phyloP scores from a whole-genome alignment of 2,113 vertebrate genomes.

The zebrafish (Danio rerio) region GRCz12tu NC_133197.1:37047501-37048000 shows the following conservation, averaged over 20 bases:
- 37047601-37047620: no score
- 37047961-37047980: no score
- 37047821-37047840: constrained; percentile 52
- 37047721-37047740: neutral
- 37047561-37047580: no score
- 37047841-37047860: constrained; percentile 7
- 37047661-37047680: no score
- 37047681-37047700: no score
- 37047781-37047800: neutral
- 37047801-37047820: neutral
- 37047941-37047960: neutral
- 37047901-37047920: constrained; percentile 45
- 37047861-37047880: constrained; percentile 49
- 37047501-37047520: no score
- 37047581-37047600: no score
- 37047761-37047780: neutral
- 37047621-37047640: no score
- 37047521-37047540: no score
- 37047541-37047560: no score
- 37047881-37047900: constrained; percentile 69
- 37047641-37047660: no score
- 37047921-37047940: neutral
- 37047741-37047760: neutral
- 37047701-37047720: neutral
- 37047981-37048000: neutral